These are phyloP conservation scores for Brachionichthys hirsutus DNA, from an alignment of 2,113 vertebrate species.

Conservation along the genomic window DNA sequence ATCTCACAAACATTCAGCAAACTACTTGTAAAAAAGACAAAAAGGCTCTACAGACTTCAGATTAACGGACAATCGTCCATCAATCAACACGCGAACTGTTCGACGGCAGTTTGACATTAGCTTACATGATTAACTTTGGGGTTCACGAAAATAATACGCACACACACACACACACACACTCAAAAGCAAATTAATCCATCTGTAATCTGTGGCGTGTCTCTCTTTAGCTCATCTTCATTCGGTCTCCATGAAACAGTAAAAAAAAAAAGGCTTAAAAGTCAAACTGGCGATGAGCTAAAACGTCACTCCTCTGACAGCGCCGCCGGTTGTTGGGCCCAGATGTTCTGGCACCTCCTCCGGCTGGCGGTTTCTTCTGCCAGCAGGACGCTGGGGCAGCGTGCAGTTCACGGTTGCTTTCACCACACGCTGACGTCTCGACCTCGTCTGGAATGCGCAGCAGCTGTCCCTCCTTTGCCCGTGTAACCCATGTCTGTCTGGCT, in stretches of 20 bases:
- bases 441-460: constrained; percentile 76
- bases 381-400: constrained; percentile 51
- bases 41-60: constrained; percentile 5
- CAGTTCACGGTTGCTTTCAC: constrained; percentile 66
- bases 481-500: constrained; percentile 63
- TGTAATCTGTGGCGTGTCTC: background rate
- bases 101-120: background rate
- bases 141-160: too few species aligned
- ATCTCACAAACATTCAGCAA: constrained; percentile 13
- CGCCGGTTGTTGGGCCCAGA: constrained; percentile 51
- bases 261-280: constrained; percentile 1
- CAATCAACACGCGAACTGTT: constrained; percentile 12
- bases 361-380: constrained; percentile 63
- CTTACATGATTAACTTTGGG: too few species aligned
- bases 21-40: constrained; percentile 40
- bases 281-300: constrained; percentile 15
- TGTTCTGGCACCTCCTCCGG: constrained; percentile 67
- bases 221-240: background rate
- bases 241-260: background rate
- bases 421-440: constrained; percentile 63
- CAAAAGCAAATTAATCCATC: background rate
- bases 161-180: background rate
- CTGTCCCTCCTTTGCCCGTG: constrained; percentile 63
- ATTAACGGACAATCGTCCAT: constrained; percentile 19
- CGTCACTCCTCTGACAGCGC: constrained; percentile 22